phyloP scores from a whole-genome alignment of 2,113 vertebrate species.

The Phycodurus eques region DNA sequence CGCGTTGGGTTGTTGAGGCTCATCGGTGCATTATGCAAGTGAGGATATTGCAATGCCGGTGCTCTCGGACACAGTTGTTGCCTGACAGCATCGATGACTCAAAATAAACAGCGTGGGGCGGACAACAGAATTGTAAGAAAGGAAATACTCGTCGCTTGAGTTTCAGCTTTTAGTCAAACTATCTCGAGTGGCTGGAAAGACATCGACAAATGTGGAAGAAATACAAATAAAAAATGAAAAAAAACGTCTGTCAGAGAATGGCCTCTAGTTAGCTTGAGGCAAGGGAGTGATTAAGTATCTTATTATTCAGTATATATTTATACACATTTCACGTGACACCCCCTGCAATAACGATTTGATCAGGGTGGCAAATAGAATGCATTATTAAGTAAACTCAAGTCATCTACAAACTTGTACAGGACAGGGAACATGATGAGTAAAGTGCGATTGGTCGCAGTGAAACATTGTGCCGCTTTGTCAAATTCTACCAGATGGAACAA shows the following conservation, averaged over 20 bases:
- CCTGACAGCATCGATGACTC: not conserved
- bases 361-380: not conserved
- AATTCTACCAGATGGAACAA: conserved; percentile 49
- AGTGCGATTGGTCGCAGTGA: conserved; percentile 34
- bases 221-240: not conserved
- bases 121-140: not conserved
- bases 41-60: not conserved
- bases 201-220: not conserved
- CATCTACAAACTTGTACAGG: not conserved
- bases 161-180: not conserved
- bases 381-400: not conserved
- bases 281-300: too few relatives aligned
- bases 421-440: not conserved
- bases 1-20: not conserved
- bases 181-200: not conserved
- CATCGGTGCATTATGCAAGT: not conserved
- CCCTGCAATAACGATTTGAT: not conserved
- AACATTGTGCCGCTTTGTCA: conserved; percentile 37
- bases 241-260: not conserved
- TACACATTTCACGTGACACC: too few relatives aligned
- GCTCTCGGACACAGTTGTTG: not conserved
- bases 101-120: not conserved
- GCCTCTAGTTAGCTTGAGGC: not conserved
- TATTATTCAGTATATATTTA: too few relatives aligned
- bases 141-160: not conserved